A percentile compares a stretch with the other conserved stretches of the same genome.
Evolutionary conservation across 2,797 vertebrate genomes (phyloP).

Genomic region (Hephaestus fuliginosus): DNA sequence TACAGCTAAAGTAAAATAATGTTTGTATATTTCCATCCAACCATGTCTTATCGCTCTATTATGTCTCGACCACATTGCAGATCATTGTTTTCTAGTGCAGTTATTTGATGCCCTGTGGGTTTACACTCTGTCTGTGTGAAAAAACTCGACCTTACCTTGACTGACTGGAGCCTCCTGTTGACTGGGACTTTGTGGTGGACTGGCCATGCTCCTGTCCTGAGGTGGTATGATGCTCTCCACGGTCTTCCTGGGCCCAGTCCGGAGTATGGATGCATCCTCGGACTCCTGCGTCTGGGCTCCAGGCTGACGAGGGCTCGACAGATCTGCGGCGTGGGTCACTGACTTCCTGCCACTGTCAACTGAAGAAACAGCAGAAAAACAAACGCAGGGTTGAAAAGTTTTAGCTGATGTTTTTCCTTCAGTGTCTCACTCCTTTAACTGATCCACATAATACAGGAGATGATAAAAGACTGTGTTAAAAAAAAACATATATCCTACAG

Average conservation of each 20-base stretch:
- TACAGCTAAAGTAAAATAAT: not conserved
- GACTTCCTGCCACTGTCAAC: constrained; percentile 88
- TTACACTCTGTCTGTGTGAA: not conserved
- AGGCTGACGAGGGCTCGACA: constrained; percentile 60
- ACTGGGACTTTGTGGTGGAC: constrained; percentile 72
- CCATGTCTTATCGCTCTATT: not conserved
- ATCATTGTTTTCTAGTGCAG: not conserved
- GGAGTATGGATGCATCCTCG: constrained; percentile 51
- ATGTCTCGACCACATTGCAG: not conserved
- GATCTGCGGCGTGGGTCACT: constrained; percentile 80
- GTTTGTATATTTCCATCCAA: not conserved
- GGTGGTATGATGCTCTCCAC: constrained; percentile 60
- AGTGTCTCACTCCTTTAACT: not conserved
- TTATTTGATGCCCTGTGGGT: not conserved
- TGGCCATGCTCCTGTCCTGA: constrained; percentile 67
- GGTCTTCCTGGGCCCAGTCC: constrained; percentile 77
- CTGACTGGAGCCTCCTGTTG: constrained; percentile 67
- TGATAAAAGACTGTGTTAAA: not conserved
- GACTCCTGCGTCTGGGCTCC: constrained; percentile 60
- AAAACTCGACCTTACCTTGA: constrained; percentile 82
- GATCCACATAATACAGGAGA: not conserved
- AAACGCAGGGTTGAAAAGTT: too few relatives aligned
- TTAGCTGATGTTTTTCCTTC: not conserved
- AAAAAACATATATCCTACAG: constrained; percentile 79
- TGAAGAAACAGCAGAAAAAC: constrained; percentile 65